phyloP scores from a whole-genome alignment of 2,113 vertebrate species.

The Tympanuchus pallidicinctus region DNA sequence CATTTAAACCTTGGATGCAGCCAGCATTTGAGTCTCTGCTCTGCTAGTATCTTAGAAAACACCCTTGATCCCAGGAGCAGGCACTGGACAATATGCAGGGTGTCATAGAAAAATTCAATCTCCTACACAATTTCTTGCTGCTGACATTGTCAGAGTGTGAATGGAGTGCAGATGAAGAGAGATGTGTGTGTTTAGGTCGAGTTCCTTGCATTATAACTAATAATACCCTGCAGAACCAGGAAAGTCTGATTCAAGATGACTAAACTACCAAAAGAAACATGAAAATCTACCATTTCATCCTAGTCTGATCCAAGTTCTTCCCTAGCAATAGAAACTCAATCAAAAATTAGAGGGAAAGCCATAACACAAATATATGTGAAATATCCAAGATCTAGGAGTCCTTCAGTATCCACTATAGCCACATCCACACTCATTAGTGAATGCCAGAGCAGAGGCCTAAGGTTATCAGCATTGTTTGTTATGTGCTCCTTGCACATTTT shows the following conservation, averaged over 20 bases:
- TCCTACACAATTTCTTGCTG: neutral
- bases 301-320: neutral
- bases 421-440: neutral
- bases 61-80: neutral
- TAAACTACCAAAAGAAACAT: accelerated
- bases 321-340: neutral
- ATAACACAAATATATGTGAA: neutral
- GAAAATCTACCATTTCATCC: neutral
- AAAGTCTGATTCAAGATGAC: neutral
- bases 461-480: neutral
- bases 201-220: neutral
- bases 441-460: neutral
- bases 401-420: neutral
- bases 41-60: neutral
- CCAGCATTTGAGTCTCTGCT: neutral
- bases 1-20: neutral
- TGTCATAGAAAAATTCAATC: neutral
- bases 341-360: neutral
- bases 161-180: neutral
- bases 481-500: neutral
- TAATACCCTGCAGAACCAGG: neutral
- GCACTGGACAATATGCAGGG: neutral
- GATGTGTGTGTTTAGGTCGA: neutral
- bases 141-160: neutral
- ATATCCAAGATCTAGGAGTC: neutral